phyloP scores from a whole-genome alignment of 2,797 vertebrate species.

The Amblyraja radiata region DNA sequence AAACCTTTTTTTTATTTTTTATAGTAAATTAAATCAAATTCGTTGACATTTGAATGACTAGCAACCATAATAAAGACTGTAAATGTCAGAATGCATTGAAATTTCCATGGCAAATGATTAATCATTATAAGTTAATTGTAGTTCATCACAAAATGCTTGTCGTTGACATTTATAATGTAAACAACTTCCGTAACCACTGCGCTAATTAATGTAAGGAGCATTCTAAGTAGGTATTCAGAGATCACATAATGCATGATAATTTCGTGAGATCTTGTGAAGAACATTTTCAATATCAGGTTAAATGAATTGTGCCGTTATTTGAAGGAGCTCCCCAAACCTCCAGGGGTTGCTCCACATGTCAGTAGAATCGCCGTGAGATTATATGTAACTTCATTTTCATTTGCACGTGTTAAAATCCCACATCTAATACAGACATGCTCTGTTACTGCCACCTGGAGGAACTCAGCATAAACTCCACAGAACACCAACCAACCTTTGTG shows the following conservation, averaged over 20 bases:
- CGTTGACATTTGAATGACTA: conserved; percentile 65
- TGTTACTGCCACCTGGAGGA: conserved; percentile 26
- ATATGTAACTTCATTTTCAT: too few species aligned
- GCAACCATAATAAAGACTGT: conserved; percentile 67
- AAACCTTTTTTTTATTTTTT: conserved; percentile 50
- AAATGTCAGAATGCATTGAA: conserved; percentile 65
- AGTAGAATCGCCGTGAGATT: neutral
- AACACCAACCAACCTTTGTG: too few species aligned
- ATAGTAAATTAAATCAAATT: conserved; percentile 63
- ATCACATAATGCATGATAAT: neutral
- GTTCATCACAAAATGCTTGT: conserved; percentile 64
- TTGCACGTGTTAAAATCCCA: neutral
- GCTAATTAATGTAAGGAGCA: conserved; percentile 47
- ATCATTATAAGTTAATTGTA: conserved; percentile 63
- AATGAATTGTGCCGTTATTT: neutral
- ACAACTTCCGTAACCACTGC: conserved; percentile 57
- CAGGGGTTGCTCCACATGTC: neutral
- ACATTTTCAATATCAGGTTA: neutral
- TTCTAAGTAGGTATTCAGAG: neutral
- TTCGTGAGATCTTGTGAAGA: neutral
- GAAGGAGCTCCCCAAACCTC: neutral
- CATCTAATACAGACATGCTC: neutral
- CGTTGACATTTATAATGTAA: conserved; percentile 68
- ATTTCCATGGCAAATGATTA: conserved; percentile 58
- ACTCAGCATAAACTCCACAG: neutral